Evolutionary conservation across 1,140 invertebrate species (phyloP).

Genomic region (Bombus breviceps): DNA sequence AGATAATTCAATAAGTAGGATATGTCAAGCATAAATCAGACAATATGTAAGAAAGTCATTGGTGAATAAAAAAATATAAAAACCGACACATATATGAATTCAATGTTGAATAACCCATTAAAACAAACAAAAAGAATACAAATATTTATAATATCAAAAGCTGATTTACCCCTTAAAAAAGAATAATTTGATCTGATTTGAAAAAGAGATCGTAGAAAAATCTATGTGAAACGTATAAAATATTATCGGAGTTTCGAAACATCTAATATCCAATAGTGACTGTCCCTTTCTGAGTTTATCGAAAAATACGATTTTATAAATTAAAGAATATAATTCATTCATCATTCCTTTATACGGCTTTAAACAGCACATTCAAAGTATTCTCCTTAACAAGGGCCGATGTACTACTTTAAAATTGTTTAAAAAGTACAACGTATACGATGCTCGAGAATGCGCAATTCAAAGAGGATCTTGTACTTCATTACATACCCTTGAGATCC

Average conservation of each 20-base stretch:
- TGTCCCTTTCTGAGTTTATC: neutral
- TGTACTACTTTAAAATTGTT: neutral
- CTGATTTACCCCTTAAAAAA: neutral
- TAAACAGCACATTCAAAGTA: neutral
- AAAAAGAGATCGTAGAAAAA: neutral
- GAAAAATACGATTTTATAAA: neutral
- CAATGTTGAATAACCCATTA: neutral
- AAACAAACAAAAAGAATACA: neutral
- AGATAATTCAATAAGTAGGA: neutral
- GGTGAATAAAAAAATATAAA: neutral
- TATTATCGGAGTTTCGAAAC: neutral
- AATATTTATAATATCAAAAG: neutral
- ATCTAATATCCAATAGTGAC: too few relatives aligned
- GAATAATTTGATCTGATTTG: neutral
- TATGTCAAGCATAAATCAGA: neutral
- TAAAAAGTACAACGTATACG: neutral
- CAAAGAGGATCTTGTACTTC: conserved; percentile 11
- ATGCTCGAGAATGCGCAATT: neutral
- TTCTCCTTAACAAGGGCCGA: neutral
- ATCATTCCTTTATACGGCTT: neutral
- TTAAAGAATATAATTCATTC: neutral
- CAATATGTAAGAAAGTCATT: neutral
- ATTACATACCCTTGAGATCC: neutral
- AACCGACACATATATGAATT: neutral
- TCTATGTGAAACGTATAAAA: neutral